phyloP scores from a whole-genome alignment of 2,888 invertebrate species.

The Alsophila aescularia region DNA sequence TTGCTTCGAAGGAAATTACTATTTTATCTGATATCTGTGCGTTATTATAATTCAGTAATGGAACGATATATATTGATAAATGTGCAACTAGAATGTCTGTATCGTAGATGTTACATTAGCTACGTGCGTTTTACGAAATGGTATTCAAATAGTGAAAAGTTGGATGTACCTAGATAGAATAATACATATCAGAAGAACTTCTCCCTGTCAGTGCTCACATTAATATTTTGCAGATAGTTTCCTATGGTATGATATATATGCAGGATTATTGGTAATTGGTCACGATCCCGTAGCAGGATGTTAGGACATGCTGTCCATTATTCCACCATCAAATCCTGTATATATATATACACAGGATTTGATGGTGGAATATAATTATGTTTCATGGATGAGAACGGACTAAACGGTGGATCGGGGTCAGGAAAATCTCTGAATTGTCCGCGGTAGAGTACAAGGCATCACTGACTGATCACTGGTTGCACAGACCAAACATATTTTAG shows the following conservation, averaged over 20 bases:
- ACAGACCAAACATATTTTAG: no score
- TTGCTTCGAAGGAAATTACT: neutral
- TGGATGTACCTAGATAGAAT: slow-evolving; percentile 49
- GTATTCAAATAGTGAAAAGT: slow-evolving; percentile 35
- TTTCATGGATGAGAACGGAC: slow-evolving; percentile 7
- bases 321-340: no score
- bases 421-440: neutral
- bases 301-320: no score
- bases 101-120: slow-evolving; percentile 18
- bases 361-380: neutral
- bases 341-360: slow-evolving; percentile 7
- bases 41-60: no score
- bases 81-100: slow-evolving; percentile 12
- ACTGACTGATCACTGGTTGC: neutral
- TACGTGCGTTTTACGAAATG: slow-evolving; percentile 15
- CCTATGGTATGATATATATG: no score
- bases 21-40: neutral
- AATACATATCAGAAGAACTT: slow-evolving; percentile 45
- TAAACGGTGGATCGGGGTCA: slow-evolving; percentile 5
- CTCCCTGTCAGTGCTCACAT: slow-evolving; percentile 16
- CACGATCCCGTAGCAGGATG: no score
- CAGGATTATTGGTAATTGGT: no score
- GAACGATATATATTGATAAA: no score
- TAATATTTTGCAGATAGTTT: neutral
- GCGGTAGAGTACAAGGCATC: neutral